Evolutionary conservation across 2,888 invertebrate genomes (phyloP).

Genomic region (Pilophorus perplexus): DNA sequence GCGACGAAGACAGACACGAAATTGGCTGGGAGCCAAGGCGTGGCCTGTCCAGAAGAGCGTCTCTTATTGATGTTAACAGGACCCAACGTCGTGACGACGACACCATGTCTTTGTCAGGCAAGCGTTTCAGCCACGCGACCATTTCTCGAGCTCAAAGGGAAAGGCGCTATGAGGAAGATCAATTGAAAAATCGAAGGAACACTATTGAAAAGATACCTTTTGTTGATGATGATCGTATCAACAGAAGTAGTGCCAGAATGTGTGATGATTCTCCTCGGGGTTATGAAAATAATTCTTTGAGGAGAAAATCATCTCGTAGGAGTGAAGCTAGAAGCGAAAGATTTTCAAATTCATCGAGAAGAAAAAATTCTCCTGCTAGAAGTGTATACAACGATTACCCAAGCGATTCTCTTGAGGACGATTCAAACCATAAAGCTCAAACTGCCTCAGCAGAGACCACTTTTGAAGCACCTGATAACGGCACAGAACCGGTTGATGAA

Average conservation of each 20-base stretch:
- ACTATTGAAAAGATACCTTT: slow-evolving; percentile 45
- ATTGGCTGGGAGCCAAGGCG: neutral
- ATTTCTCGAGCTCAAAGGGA: slow-evolving; percentile 40
- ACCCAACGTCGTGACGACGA: slow-evolving; percentile 33
- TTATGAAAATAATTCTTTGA: slow-evolving; percentile 6
- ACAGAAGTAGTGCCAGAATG: slow-evolving; percentile 10
- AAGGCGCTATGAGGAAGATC: slow-evolving; percentile 48
- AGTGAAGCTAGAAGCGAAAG: slow-evolving; percentile 33
- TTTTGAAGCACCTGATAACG: neutral
- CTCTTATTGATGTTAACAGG: slow-evolving; percentile 24
- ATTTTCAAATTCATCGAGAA: slow-evolving; percentile 28
- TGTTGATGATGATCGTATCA: neutral
- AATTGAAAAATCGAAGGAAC: neutral
- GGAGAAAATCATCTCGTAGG: slow-evolving; percentile 18
- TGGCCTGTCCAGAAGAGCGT: slow-evolving; percentile 33
- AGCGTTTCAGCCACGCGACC: slow-evolving; percentile 31
- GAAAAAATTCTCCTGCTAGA: slow-evolving; percentile 16
- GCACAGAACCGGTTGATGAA: slow-evolving; percentile 49
- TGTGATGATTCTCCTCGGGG: slow-evolving; percentile 15
- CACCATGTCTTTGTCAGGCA: slow-evolving; percentile 29
- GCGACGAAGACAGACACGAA: slow-evolving; percentile 20
- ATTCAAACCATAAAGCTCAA: neutral
- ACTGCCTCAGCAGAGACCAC: neutral
- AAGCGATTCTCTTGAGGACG: slow-evolving; percentile 25
- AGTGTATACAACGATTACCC: slow-evolving; percentile 9